Conservation (phyloP, 2,113 vertebrate species). For the Coracopsis vasa region DNA sequence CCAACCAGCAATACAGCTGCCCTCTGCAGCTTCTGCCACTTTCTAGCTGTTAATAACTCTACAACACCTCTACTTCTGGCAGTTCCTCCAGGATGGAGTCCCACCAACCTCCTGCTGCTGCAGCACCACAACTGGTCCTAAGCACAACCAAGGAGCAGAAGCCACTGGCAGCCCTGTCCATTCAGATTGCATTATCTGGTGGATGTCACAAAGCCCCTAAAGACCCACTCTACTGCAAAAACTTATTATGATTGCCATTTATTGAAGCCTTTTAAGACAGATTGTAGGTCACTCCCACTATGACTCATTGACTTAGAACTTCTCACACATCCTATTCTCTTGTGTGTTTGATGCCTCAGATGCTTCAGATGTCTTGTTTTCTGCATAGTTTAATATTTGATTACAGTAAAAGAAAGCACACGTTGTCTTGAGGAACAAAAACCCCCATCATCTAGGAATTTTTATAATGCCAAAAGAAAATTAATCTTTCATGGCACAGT, state of each 20-base stretch:
- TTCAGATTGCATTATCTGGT: neutral
- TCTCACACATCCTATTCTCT: neutral
- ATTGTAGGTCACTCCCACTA: neutral
- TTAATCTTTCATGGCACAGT: neutral
- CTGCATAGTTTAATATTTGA: constrained; percentile 2
- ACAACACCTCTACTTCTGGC: neutral
- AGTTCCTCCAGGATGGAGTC: neutral
- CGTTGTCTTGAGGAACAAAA: neutral
- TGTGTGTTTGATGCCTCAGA: neutral
- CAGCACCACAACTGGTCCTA: neutral
- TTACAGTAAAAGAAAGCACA: neutral
- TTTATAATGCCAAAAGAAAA: neutral
- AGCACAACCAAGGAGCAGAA: neutral
- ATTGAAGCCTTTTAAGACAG: neutral
- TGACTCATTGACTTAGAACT: neutral
- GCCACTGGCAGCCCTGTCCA: neutral
- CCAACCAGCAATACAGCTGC: neutral
- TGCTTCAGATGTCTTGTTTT: neutral
- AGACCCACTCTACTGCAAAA: neutral
- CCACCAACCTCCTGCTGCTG: neutral
- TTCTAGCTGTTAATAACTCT: neutral
- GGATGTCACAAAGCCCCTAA: neutral
- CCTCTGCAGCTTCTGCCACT: neutral
- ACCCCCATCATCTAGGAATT: neutral
- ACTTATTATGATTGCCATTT: neutral